Base-by-base conservation (phyloP, 2,888 invertebrate genomes). In the Polia nebulosa region DNA sequence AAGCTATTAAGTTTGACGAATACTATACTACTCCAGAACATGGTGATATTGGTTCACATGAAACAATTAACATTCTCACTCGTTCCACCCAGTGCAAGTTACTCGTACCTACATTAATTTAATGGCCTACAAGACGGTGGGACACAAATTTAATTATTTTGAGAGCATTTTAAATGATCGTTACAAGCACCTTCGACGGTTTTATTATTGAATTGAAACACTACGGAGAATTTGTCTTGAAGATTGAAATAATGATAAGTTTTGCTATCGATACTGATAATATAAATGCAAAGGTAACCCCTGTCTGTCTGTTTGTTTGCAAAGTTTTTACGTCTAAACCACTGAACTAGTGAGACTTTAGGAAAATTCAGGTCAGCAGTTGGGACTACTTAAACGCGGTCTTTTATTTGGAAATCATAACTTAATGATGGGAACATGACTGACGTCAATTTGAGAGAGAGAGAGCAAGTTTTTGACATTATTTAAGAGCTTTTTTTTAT, bases 111-210 rank as follows among this genome's bases (percentile, higher is more conserved):
- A 71, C 53, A 75, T 71, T 64, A 56, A 56, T 58, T 73, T 69
- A 58, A 75, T 71, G 45, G 29, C 55, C 20, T 9, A 8, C 51
- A 59, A 70, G 76, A 76, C 56, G 49, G 52, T 32, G 22, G 51
- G 41, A 72, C 61, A 72, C 67, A 59, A 76, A 72, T 76, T 72
- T 72, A 62, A 72, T 79, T 67, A 61, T 55, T 64, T 76, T 56
- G 57, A 79, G 64, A 65, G 80, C 66, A 58, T 62, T 72, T 66
- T 79, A 79, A 76, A 45, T 51, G 64, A 20, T 59, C 79, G 25
- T 67, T n/a, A 59, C 62, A 20, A 55, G 36, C 63, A 70, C 70
- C 58, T 64, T 20, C 45, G 27, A 20, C 9, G 17, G 9, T 75
- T 59, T 72, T 66, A 62, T 52, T 76, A 55, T 34, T 59, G 4